Evolutionary conservation across 2,797 vertebrate species (phyloP).

Genomic region (Lithobates pipiens): DNA sequence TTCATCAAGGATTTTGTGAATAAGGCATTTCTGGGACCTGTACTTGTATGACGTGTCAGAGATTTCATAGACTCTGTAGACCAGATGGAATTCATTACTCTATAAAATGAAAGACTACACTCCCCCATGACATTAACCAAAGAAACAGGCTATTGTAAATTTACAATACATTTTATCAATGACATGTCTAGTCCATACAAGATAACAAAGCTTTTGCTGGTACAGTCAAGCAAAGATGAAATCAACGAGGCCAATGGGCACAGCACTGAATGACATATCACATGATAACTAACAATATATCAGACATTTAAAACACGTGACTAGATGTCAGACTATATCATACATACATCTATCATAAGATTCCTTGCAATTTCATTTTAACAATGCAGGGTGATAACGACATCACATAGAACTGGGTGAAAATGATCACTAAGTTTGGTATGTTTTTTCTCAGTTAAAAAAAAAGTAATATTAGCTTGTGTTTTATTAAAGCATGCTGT

Average conservation of each 20-base stretch:
- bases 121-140: conserved; percentile 30
- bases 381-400: too few relatives aligned
- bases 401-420: too few relatives aligned
- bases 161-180: conserved; percentile 43
- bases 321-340: neutral
- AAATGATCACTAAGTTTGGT: too few relatives aligned
- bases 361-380: neutral
- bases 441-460: too few relatives aligned
- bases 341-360: neutral
- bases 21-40: neutral
- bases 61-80: neutral
- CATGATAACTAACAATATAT: conserved; percentile 6
- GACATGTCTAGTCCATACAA: conserved; percentile 34
- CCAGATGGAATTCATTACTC: conserved; percentile 17
- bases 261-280: conserved; percentile 17
- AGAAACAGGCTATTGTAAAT: conserved; percentile 35
- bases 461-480: too few relatives aligned
- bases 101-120: conserved; percentile 26
- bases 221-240: conserved; percentile 23
- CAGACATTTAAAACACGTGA: conserved; percentile 2
- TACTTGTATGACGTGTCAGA: neutral
- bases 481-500: too few relatives aligned
- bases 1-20: neutral
- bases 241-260: conserved; percentile 24
- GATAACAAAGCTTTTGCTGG: conserved; percentile 30